Evolutionary conservation across 2,113 vertebrate genomes (phyloP).

Genomic region (Eurystomus gularis): DNA sequence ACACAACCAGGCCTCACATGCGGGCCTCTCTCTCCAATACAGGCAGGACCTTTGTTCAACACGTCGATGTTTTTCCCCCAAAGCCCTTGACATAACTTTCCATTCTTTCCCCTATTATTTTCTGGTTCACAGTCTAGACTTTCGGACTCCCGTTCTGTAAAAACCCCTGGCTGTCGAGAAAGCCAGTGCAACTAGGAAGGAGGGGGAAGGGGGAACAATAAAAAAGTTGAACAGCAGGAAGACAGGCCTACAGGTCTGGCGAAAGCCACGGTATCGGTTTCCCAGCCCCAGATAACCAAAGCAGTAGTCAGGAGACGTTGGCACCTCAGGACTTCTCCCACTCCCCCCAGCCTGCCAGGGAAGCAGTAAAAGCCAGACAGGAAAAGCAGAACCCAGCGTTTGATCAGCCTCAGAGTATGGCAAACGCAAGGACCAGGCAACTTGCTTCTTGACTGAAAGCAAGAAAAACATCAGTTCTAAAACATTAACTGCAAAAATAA

Average conservation of each 20-base stretch:
- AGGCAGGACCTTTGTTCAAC: slow-evolving; percentile 80
- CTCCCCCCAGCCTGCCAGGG: neutral
- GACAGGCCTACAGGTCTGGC: slow-evolving; percentile 55
- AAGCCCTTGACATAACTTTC: slow-evolving; percentile 55
- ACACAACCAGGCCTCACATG: slow-evolving; percentile 74
- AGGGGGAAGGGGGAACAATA: slow-evolving; percentile 53
- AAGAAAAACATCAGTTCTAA: slow-evolving; percentile 19
- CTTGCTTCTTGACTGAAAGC: slow-evolving; percentile 29
- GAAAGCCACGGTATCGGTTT: slow-evolving; percentile 22
- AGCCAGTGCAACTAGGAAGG: neutral
- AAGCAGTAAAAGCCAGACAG: slow-evolving; percentile 12
- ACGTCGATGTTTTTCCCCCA: slow-evolving; percentile 63
- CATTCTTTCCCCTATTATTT: slow-evolving; percentile 48
- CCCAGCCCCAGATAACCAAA: neutral
- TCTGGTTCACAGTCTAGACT: slow-evolving; percentile 55
- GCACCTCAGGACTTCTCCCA: neutral
- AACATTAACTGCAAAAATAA: neutral
- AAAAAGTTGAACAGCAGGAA: slow-evolving; percentile 70
- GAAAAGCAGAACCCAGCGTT: slow-evolving; percentile 28
- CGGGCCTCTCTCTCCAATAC: slow-evolving; percentile 73
- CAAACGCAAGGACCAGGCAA: slow-evolving; percentile 29
- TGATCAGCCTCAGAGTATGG: slow-evolving; percentile 59
- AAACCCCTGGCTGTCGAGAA: slow-evolving; percentile 8
- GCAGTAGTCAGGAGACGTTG: neutral
- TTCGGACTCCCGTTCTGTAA: neutral